A percentile compares a stretch with the other conserved stretches of the same genome.
phyloP scores from a whole-genome alignment of 2,113 vertebrate species.

The Salvelinus fontinalis region DNA sequence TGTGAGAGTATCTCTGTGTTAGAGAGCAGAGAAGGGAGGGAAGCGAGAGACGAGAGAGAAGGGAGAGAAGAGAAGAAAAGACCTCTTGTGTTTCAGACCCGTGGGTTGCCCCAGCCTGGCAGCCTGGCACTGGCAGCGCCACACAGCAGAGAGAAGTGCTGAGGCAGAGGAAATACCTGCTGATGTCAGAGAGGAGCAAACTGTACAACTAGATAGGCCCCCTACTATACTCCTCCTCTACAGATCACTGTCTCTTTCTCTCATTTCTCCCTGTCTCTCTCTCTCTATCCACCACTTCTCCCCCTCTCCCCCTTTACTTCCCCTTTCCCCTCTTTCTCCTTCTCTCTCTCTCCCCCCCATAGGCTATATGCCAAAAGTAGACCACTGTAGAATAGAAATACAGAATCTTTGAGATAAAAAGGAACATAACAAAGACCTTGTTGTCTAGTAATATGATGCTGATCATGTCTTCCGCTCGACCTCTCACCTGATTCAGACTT shows the following conservation, averaged over 20 bases:
- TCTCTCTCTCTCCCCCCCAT: not conserved
- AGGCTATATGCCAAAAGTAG: not conserved
- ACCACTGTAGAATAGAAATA: not conserved
- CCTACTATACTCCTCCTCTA: not conserved
- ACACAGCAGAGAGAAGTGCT: constrained; percentile 55
- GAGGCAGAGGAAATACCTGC: constrained; percentile 59
- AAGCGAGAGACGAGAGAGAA: not conserved
- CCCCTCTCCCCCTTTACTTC: constrained; percentile 11
- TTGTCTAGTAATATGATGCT: not conserved
- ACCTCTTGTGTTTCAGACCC: constrained; percentile 67
- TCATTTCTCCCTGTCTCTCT: not conserved
- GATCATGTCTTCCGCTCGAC: not conserved
- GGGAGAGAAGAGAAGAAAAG: constrained; percentile 59
- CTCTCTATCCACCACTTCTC: constrained; percentile 6
- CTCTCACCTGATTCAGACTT: constrained; percentile 89
- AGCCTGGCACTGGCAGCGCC: constrained; percentile 32
- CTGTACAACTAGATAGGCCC: constrained; percentile 41
- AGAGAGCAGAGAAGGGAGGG: not conserved
- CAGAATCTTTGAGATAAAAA: not conserved
- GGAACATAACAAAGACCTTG: not conserved
- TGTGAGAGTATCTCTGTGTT: not conserved
- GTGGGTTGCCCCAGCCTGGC: constrained; percentile 30
- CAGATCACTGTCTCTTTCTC: not conserved
- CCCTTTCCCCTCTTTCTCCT: not conserved
- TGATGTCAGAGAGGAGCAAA: constrained; percentile 62